These are phyloP conservation scores for Echiichthys vipera DNA, from an alignment of 2,797 vertebrate genomes.

Conservation along the genomic window DNA sequence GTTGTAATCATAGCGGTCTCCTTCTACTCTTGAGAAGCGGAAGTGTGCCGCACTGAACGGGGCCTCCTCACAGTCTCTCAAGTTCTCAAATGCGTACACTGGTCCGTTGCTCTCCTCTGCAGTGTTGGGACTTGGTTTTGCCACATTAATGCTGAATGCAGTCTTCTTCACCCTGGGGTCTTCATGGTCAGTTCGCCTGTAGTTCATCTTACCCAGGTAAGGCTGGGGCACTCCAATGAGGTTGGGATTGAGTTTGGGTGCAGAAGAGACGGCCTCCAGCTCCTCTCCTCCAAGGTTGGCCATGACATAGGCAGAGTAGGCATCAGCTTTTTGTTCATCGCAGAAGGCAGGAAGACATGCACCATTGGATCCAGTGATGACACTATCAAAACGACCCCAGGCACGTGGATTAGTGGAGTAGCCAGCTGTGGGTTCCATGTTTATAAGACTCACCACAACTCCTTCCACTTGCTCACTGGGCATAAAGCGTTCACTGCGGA, in stretches of 20 bases:
- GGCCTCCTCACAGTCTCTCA: slow-evolving; percentile 93
- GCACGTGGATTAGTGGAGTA: slow-evolving; percentile 94
- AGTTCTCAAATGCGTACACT: slow-evolving; percentile 92
- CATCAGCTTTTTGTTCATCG: slow-evolving; percentile 90
- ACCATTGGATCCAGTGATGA: slow-evolving; percentile 91
- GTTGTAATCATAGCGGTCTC: slow-evolving; percentile 95
- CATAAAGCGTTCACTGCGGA: slow-evolving; percentile 94
- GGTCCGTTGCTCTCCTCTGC: slow-evolving; percentile 94
- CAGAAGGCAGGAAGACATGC: slow-evolving; percentile 98
- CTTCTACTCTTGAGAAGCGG: slow-evolving; percentile 95
- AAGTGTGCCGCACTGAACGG: slow-evolving; percentile 92
- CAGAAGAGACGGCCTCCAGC: slow-evolving; percentile 91
- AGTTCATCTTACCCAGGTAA: slow-evolving; percentile 92
- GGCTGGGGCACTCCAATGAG: slow-evolving; percentile 93
- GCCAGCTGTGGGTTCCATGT: slow-evolving; percentile 93
- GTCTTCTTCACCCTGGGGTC: slow-evolving; percentile 93
- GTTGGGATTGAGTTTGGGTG: slow-evolving; percentile 93
- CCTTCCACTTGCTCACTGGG: slow-evolving; percentile 95
- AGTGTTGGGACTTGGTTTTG: slow-evolving; percentile 90
- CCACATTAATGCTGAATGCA: slow-evolving; percentile 94
- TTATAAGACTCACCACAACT: slow-evolving; percentile 94
- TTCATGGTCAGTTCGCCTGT: slow-evolving; percentile 92
- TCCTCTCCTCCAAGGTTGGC: slow-evolving; percentile 96
- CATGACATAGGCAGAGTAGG: slow-evolving; percentile 93
- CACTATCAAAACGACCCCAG: slow-evolving; percentile 97